Conservation (phyloP, 2,797 vertebrate genomes). For the Myotis findleyi region DNA sequence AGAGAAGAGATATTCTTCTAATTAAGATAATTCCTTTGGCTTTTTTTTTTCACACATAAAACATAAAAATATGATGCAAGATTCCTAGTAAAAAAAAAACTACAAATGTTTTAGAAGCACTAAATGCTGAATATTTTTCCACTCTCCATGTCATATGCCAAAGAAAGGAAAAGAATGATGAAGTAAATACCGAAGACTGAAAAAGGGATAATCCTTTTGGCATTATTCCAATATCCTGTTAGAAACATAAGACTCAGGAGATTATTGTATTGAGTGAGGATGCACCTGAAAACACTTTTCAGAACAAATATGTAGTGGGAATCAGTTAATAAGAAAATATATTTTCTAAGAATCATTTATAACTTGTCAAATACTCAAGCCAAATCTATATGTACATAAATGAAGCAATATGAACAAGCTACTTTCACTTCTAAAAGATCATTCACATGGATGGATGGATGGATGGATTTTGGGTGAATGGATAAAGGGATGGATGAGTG, state of each 20-base stretch:
- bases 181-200: background rate
- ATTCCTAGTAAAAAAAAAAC: background rate
- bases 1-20: background rate
- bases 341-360: background rate
- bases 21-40: background rate
- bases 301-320: background rate
- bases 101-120: background rate
- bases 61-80: background rate
- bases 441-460: background rate
- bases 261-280: background rate
- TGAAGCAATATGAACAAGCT: background rate
- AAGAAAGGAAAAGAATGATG: conserved; percentile 4
- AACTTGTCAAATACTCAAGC: background rate
- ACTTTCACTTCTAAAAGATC: background rate
- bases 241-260: conserved; percentile 16
- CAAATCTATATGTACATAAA: background rate
- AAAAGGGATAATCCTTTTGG: background rate
- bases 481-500: rapidly evolving
- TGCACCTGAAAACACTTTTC: conserved; percentile 48
- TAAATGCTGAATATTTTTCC: background rate
- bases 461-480: too few relatives aligned
- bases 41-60: background rate
- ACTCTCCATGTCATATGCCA: background rate
- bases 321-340: background rate
- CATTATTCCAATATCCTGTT: conserved; percentile 11